Base-by-base conservation (phyloP, 2,797 vertebrate species). In the Sebastes itinus region DNA sequence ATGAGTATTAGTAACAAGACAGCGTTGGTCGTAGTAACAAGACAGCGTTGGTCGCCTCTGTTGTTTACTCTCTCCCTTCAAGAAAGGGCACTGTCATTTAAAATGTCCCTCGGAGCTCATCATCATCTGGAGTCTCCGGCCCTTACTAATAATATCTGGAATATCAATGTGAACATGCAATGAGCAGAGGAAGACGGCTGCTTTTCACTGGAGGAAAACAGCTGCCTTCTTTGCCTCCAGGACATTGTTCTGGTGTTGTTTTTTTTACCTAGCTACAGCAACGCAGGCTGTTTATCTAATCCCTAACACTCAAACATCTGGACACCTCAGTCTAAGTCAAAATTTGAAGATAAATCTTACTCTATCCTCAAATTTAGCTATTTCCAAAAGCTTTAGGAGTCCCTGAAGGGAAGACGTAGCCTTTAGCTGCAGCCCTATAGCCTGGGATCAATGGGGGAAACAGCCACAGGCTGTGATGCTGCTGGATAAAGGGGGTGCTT, bases 401-500 rank as follows among this genome's bases (percentile, higher is more conserved):
- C 77, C 86, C 77, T 65, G 70, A 85, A 87, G 84, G 80, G 77
- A 78, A 85, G 82, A 82, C 76, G 59, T 16, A 38, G 77, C 72
- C 68, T 49, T 81, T 62, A 60, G 72, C 80, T 71, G 12, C 55
- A 86, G 72, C 66, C 60, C 30, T 70, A 42, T 81, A 73, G 68
- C 75, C 82, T 75, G 67, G 84, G 85, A 94, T 94, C 92, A 92
- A 90, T 94, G 87, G 73, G 81, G 73, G 80, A 88, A 85, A 75
- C 82, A 69, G 88, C 91, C 86, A 82, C 78, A 63, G 83, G 80
- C 84, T 92, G 90, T 87, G 91, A 94, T 91, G 88, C 85, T 86
- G 92, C 85, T 82, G 87, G 92, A 94, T 94, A 90, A 93, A 84
- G 77, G 88, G 83, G 85, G 86, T 22, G 85, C 87, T 94, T 95